These are phyloP conservation scores for Girardinichthys multiradiatus DNA, from an alignment of 2,113 vertebrate genomes.

Conservation along the genomic window DNA sequence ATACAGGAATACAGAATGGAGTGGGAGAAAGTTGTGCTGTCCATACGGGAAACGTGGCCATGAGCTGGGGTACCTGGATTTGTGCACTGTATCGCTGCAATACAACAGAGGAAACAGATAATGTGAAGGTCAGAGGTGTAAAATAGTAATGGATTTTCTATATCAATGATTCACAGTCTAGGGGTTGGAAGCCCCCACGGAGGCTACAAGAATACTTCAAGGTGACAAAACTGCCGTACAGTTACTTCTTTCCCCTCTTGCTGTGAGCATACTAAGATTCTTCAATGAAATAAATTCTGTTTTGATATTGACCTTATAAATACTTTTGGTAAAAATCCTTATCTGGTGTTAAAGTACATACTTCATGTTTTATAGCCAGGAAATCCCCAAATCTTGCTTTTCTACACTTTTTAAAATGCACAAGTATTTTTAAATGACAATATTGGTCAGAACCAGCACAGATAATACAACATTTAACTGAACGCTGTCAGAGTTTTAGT, in stretches of 20 bases:
- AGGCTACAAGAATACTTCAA: slow-evolving; percentile 18
- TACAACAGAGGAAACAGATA: slow-evolving; percentile 12
- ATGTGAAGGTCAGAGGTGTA: slow-evolving; percentile 52
- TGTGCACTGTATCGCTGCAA: slow-evolving; percentile 92
- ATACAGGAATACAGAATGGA: slow-evolving; percentile 93
- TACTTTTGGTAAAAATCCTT: too few species aligned
- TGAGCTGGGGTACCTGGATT: slow-evolving; percentile 94
- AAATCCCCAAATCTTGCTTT: not conserved
- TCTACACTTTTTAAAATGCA: too few species aligned
- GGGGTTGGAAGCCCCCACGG: slow-evolving; percentile 13
- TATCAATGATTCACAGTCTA: slow-evolving; percentile 49
- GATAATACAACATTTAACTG: too few species aligned
- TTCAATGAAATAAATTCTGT: slow-evolving; percentile 27
- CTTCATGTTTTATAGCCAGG: not conserved
- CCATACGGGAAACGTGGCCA: slow-evolving; percentile 88
- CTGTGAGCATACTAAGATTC: slow-evolving; percentile 5
- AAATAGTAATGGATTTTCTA: slow-evolving; percentile 56
- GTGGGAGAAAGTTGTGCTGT: slow-evolving; percentile 91
- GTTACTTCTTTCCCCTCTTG: slow-evolving; percentile 14
- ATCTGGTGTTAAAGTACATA: not conserved
- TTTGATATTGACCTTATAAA: slow-evolving; percentile 16
- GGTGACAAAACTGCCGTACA: slow-evolving; percentile 21
- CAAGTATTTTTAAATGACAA: too few species aligned
- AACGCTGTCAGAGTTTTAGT: too few species aligned
- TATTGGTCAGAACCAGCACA: too few species aligned